A percentile compares a stretch with the other conserved stretches of the same genome.
Conservation (phyloP, 2,888 invertebrate genomes). For the Drosophila basisetae region DNA sequence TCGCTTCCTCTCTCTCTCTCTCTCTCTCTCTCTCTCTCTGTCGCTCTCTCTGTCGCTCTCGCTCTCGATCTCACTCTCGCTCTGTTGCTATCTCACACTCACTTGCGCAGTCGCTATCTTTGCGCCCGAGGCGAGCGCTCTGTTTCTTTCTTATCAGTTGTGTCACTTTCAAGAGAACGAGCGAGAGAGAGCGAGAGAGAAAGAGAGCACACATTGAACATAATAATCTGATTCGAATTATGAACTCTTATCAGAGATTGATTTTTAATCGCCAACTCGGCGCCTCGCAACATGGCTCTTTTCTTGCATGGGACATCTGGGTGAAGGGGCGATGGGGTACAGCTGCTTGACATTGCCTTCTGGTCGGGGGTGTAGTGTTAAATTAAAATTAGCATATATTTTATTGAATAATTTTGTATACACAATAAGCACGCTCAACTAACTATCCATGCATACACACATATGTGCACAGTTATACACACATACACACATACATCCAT, state of each 20-base stretch:
- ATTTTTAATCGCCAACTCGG: constrained; percentile 55
- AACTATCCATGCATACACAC: neutral
- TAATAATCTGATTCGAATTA: constrained; percentile 57
- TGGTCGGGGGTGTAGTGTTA: constrained; percentile 52
- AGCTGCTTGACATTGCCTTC: constrained; percentile 7
- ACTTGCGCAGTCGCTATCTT: constrained; percentile 8
- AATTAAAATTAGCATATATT: constrained; percentile 57
- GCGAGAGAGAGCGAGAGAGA: neutral
- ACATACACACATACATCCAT: neutral
- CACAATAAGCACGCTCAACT: constrained; percentile 1
- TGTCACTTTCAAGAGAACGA: constrained; percentile 5
- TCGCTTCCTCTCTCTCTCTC: constrained; percentile 6
- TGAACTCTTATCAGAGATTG: constrained; percentile 59
- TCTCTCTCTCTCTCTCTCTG: constrained; percentile 4
- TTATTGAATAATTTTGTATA: constrained; percentile 5
- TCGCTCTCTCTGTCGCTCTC: neutral
- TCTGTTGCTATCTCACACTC: constrained; percentile 9
- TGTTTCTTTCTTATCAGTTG: constrained; percentile 50
- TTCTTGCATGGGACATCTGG: neutral
- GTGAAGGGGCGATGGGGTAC: neutral
- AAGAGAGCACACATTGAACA: constrained; percentile 25
- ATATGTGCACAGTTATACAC: neutral
- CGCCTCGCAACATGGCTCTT: constrained; percentile 32
- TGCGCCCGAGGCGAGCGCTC: neutral
- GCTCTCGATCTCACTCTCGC: constrained; percentile 1